These are phyloP conservation scores for Athalia rosae DNA, from an alignment of 2,888 invertebrate species.

Conservation along the genomic window DNA sequence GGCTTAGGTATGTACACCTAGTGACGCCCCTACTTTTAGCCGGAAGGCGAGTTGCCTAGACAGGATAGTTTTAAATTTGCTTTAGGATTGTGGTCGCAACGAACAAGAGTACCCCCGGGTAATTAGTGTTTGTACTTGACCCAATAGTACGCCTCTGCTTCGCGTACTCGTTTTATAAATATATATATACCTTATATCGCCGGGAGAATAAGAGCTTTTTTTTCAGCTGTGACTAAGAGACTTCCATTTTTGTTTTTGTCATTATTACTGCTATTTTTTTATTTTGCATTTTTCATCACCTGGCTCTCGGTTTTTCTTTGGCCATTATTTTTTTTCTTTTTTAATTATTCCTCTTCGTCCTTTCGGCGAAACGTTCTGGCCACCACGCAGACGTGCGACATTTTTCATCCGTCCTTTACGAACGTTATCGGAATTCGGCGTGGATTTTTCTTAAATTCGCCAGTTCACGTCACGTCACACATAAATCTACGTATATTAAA, in stretches of 20 bases:
- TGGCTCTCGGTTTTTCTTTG: background rate
- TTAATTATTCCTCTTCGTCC: no score
- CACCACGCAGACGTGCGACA: no score
- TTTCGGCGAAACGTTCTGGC: no score
- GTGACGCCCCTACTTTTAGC: background rate
- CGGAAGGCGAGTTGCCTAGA: constrained; percentile 17
- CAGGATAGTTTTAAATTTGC: constrained; percentile 34
- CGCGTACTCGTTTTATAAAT: constrained; percentile 15
- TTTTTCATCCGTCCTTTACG: no score
- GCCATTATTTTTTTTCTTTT: no score
- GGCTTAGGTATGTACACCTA: no score
- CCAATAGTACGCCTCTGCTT: constrained; percentile 11
- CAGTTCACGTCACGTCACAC: no score
- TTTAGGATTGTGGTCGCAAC: constrained; percentile 33
- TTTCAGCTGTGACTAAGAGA: background rate
- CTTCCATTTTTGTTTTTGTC: background rate
- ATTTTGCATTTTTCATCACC: background rate
- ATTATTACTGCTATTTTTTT: background rate
- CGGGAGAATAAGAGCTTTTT: background rate
- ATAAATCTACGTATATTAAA: no score
- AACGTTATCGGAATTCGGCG: no score
- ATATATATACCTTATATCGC: background rate
- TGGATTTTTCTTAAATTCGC: no score
- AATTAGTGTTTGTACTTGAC: constrained; percentile 40
- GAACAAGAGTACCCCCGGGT: constrained; percentile 25